Conservation (phyloP, 2,113 vertebrate genomes). For the Alexandromys fortis region DNA sequence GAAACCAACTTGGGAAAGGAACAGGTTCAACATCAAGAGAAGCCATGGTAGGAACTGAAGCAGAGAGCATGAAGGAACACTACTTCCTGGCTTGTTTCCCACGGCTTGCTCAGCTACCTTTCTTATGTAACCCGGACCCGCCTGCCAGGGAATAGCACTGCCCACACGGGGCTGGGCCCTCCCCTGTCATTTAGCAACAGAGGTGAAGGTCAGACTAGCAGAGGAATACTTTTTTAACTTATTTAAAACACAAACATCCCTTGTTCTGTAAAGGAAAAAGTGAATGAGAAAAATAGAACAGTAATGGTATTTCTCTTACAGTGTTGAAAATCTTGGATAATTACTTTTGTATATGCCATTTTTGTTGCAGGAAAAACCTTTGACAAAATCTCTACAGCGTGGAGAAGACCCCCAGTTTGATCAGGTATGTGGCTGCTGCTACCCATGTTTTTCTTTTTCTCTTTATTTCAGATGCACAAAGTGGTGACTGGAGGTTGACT, state of each 20-base stretch:
- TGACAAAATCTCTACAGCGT: slow-evolving; percentile 97
- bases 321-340: not conserved
- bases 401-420: slow-evolving; percentile 99
- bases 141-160: not conserved
- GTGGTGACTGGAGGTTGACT: not conserved
- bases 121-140: not conserved
- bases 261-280: not conserved
- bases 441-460: not conserved
- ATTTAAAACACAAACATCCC: not conserved
- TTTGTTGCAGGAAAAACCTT: slow-evolving; percentile 93
- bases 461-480: not conserved
- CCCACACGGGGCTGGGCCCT: not conserved
- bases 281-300: not conserved
- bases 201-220: not conserved
- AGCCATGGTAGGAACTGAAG: not conserved
- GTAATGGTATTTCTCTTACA: not conserved
- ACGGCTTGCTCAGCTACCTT: not conserved
- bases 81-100: not conserved
- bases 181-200: not conserved
- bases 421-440: slow-evolving; percentile 90
- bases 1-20: not conserved
- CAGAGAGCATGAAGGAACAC: not conserved
- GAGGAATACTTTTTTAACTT: not conserved
- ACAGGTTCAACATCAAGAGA: not conserved
- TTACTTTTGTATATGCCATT: slow-evolving; percentile 13